A percentile compares a stretch with the other conserved stretches of the same genome.
phyloP scores from a whole-genome alignment of 1,140 invertebrate species.

The Eriosoma lanigerum region DNA sequence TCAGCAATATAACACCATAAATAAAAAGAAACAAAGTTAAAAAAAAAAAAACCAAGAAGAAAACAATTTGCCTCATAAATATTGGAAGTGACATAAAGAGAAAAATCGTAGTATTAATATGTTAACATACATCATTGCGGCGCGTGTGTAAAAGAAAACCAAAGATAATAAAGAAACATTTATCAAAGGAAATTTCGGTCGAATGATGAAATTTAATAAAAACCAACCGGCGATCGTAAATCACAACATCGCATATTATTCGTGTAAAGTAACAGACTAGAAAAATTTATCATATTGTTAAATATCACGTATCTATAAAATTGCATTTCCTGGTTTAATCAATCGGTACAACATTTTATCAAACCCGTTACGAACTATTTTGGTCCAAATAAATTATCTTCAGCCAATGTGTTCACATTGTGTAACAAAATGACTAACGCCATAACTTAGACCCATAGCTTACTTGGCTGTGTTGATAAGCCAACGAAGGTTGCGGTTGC shows the following conservation, averaged over 20 bases:
- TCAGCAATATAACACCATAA: slow-evolving; percentile 3
- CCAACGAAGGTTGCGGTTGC: slow-evolving; percentile 54
- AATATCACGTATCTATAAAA: too few relatives aligned
- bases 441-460: not conserved
- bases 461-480: slow-evolving; percentile 43
- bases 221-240: not conserved
- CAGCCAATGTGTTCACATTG: too few relatives aligned
- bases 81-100: slow-evolving; percentile 27
- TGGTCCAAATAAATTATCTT: too few relatives aligned
- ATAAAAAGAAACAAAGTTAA: slow-evolving; percentile 9
- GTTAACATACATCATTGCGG: slow-evolving; percentile 12
- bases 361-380: too few relatives aligned
- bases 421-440: not conserved
- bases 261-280: not conserved
- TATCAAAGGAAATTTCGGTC: not conserved
- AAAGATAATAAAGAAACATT: slow-evolving; percentile 9
- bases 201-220: slow-evolving; percentile 21
- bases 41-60: not conserved
- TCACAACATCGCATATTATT: not conserved
- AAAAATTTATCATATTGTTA: too few relatives aligned
- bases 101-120: slow-evolving; percentile 27
- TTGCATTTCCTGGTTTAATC: not conserved
- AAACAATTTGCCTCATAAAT: slow-evolving; percentile 38
- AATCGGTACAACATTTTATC: too few relatives aligned
- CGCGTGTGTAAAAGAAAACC: slow-evolving; percentile 2